Percentiles rank a stretch among this genome's conserved stretches.
These are phyloP conservation scores for Actinemys pallida DNA, from an alignment of 2,113 vertebrate genomes.

Conservation along the genomic window DNA sequence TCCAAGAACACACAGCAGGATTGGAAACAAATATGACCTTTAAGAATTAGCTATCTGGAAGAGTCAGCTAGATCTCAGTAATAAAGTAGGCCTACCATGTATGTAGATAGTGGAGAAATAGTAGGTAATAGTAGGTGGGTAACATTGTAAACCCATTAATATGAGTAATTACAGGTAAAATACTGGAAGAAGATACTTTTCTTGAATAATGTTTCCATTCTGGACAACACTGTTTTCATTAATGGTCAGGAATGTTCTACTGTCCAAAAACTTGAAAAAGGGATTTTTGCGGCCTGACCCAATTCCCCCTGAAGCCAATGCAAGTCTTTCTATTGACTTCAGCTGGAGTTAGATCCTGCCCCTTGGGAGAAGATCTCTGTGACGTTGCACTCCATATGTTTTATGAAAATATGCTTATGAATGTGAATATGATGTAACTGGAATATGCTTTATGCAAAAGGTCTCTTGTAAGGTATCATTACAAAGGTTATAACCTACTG, in stretches of 20 bases:
- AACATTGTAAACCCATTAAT: neutral
- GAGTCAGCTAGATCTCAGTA: neutral
- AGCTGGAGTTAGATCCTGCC: neutral
- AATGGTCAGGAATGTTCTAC: neutral
- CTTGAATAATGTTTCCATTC: neutral
- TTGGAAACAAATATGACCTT: neutral
- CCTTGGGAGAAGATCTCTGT: neutral
- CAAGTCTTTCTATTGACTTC: neutral
- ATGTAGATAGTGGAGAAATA: neutral
- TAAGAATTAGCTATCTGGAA: neutral
- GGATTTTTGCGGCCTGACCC: neutral
- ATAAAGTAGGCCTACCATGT: neutral
- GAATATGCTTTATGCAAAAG: too few species aligned
- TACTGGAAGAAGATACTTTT: neutral
- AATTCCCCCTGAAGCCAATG: neutral
- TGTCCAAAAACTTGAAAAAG: neutral
- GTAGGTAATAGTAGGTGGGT: neutral
- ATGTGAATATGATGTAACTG: too few species aligned
- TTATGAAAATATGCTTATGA: too few species aligned
- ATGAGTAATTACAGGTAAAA: constrained; percentile 32
- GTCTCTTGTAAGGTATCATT: too few species aligned
- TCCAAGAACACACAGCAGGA: neutral
- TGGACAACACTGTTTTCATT: neutral
- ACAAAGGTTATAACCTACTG: too few species aligned
- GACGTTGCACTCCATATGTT: too few species aligned